Percentiles rank a stretch among this genome's conserved stretches.
Conservation (phyloP, 2,888 invertebrate species). For the Pyralis farinalis region DNA sequence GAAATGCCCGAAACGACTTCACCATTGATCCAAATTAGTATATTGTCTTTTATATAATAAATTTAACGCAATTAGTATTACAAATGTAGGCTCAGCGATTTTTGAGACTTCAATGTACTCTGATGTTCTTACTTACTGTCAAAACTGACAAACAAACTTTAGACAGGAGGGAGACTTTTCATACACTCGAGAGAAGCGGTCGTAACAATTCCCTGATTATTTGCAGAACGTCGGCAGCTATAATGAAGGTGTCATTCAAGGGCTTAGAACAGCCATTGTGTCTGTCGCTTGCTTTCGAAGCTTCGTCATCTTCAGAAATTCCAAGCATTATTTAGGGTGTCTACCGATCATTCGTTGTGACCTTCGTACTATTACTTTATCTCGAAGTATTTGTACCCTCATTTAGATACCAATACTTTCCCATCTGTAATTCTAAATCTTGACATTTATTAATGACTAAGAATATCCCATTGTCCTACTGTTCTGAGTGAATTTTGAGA, state of each 20-base stretch:
- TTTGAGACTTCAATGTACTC: too few species aligned
- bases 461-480: constrained; percentile 37
- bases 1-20: too few species aligned
- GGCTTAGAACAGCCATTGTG: constrained; percentile 52
- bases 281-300: constrained; percentile 38
- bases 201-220: constrained; percentile 55
- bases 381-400: constrained; percentile 33
- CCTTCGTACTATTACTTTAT: constrained; percentile 29
- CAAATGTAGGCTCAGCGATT: too few species aligned
- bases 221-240: constrained; percentile 55
- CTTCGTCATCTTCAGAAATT: constrained; percentile 31
- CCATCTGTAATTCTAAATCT: constrained; percentile 24
- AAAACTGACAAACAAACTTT: constrained; percentile 23
- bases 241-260: constrained; percentile 68
- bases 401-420: constrained; percentile 7
- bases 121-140: too few species aligned
- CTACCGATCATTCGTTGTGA: constrained; percentile 29
- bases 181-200: constrained; percentile 25
- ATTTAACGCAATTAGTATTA: constrained; percentile 9
- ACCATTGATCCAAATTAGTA: too few species aligned
- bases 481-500: constrained; percentile 30
- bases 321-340: constrained; percentile 29
- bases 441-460: constrained; percentile 49
- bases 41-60: too few species aligned
- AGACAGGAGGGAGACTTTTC: constrained; percentile 35